phyloP scores from a whole-genome alignment of 2,113 vertebrate species.

The Taurulus bubalis region DNA sequence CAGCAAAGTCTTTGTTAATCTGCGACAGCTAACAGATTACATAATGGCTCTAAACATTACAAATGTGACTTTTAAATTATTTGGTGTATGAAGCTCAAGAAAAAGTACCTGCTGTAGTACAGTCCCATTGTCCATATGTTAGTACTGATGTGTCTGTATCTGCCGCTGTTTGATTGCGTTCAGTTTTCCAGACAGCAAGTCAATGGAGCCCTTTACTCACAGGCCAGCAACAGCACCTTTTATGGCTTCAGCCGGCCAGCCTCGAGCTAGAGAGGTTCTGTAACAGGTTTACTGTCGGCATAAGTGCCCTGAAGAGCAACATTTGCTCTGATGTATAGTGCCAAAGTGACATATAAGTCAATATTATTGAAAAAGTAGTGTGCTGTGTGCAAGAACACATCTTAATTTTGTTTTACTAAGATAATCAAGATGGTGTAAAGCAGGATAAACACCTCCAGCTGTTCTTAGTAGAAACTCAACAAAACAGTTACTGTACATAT shows the following conservation, averaged over 20 bases:
- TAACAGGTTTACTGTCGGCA: slow-evolving; percentile 4
- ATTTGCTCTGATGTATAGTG: background rate
- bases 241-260: background rate
- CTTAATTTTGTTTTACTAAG: background rate
- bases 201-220: background rate
- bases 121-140: background rate
- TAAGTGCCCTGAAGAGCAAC: slow-evolving; percentile 1
- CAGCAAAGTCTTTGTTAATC: background rate
- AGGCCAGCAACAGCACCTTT: background rate
- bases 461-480: background rate
- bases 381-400: slow-evolving; percentile 1
- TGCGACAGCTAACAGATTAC: background rate
- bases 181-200: slow-evolving; percentile 10
- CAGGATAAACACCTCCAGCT: background rate
- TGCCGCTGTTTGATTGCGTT: background rate
- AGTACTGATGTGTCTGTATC: slow-evolving; percentile 11
- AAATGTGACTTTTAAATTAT: background rate
- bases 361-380: slow-evolving; percentile 12
- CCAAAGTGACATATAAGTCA: slow-evolving; percentile 14
- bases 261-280: slow-evolving; percentile 7
- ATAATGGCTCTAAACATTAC: background rate
- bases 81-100: background rate
- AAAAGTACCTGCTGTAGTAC: background rate
- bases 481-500: background rate
- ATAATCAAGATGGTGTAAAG: background rate